Evolutionary conservation across 2,113 vertebrate genomes (phyloP), one percentile per base, ranked within the genome.

Genomic region (Gnathonemus longibarbis): DNA sequence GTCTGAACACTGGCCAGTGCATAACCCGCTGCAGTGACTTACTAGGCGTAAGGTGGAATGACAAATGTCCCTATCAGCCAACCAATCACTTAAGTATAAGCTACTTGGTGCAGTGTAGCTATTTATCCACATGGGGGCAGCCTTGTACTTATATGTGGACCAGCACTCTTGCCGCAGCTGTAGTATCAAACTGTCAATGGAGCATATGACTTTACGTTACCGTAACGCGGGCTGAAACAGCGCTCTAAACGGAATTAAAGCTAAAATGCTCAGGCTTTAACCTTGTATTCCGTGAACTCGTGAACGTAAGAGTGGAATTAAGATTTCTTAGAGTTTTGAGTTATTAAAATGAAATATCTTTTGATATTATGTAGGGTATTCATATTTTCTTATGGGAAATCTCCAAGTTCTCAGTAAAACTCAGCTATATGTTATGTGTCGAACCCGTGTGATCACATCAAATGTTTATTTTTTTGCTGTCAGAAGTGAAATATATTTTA

Each of bases 41-140:
- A 1, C 1, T 53, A 52, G 31, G 50, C 19, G 15, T 27, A 39
- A 87, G 27, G 15, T 3, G 9, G 46, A 27, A 35, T 39, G 19
- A 48, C n/a, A 85, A 2, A 8, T 27, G n/a, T 56, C 48, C 27
- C 8, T 9, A 7, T 31, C 48, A 15, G 27, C n/a, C n/a, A 56
- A 13, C n/a, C 85, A 39, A 21, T n/a, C n/a, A 27, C n/a, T 6
- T 21, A 53, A 87, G 8, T 19, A 27, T 87, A 39, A 49, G 7
- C 15, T 6, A 35, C 1, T 35, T 35, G 6, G 42, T 24, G 91
- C 56, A 91, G 42, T 91, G 84, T 86, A 89, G 7, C 2, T 10
- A 9, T 1, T 0, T 1, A 24, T 49, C 94, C 96, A 94, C 94
- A 56, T 2, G 94, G 87, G 92, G 95, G n/a, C 95, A 94, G 91